Base-by-base conservation (phyloP, 2,888 invertebrate species). In the Gisinianus flammeolus region DNA sequence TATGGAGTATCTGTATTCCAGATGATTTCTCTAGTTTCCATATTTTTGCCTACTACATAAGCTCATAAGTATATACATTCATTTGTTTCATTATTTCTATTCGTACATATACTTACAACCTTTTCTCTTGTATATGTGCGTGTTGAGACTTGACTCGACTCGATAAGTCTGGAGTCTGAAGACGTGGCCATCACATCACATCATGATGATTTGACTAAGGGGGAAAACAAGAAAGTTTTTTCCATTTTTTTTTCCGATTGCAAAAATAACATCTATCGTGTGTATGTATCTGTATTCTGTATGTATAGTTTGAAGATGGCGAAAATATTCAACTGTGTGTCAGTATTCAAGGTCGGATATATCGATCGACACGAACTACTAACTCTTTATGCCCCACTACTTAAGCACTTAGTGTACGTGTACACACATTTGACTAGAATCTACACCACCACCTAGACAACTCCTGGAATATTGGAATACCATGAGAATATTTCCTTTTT, bases 301-400 rank as follows among this genome's bases (percentile, higher is more conserved):
- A 58, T 8, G 56, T 26, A 28, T 22, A 12, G 62, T 16, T 24
- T 26, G 28, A 62, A 62, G 62, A 62, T 62, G 62, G 26, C 26
- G 62, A 62, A 62, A 62, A 62, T 62, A 1, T 67, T 24, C 35
- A 69, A 69, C 44, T 44, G 62, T 62, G 56, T 73, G 73, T 73
- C 73, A 70, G 62, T 73, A 73, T 62, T 73, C 73, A 71, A 71
- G 71, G 71, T 73, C 73, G 62, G 31, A 35, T 73, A n/a, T 35
- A 12, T 35, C 35, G 68, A 69, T 69, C 68, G 68, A 69, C 44
- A 69, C 44, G 8, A 69, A 69, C 44, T 22, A 68, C 68, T 35
- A 24, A 24, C 62, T 62, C 62, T 62, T 35, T 35, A 35, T 35
- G 35, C 35, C 35, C 35, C 35, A 44, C 44, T 44, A 2, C 6